A percentile compares a stretch with the other conserved stretches of the same genome.
phyloP scores from a whole-genome alignment of 2,113 vertebrate species.

The Pseudorhombus dupliciocellatus region DNA sequence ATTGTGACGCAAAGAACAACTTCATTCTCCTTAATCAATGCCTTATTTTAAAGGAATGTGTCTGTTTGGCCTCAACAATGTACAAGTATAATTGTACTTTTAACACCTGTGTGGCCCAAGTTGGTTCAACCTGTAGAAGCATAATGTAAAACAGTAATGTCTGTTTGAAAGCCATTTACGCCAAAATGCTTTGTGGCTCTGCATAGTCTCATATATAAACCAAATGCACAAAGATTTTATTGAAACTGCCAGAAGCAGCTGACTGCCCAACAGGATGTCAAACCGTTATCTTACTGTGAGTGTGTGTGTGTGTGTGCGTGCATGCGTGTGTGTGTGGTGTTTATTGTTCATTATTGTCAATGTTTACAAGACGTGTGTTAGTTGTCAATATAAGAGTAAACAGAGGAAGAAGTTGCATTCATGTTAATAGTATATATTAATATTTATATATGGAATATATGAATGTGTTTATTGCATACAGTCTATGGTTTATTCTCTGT shows the following conservation, averaged over 20 bases:
- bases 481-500: too few species aligned
- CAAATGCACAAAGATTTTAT: background rate
- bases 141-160: background rate
- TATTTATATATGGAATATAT: background rate
- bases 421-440: background rate
- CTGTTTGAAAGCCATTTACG: background rate
- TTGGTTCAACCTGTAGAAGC: too few species aligned
- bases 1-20: too few species aligned
- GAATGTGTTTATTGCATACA: too few species aligned
- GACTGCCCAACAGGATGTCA: background rate
- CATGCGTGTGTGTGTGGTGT: background rate
- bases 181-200: background rate
- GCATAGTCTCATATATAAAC: background rate
- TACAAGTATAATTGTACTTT: too few species aligned
- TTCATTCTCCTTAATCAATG: too few species aligned
- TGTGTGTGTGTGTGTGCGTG: background rate
- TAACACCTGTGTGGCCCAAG: too few species aligned
- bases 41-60: too few species aligned
- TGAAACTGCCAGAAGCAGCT: too few species aligned
- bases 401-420: background rate
- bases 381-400: too few species aligned
- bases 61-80: too few species aligned
- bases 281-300: too few species aligned
- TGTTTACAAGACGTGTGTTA: background rate
- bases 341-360: background rate